phyloP scores from a whole-genome alignment of 2,113 vertebrate genomes.

The Pedetes capensis region DNA sequence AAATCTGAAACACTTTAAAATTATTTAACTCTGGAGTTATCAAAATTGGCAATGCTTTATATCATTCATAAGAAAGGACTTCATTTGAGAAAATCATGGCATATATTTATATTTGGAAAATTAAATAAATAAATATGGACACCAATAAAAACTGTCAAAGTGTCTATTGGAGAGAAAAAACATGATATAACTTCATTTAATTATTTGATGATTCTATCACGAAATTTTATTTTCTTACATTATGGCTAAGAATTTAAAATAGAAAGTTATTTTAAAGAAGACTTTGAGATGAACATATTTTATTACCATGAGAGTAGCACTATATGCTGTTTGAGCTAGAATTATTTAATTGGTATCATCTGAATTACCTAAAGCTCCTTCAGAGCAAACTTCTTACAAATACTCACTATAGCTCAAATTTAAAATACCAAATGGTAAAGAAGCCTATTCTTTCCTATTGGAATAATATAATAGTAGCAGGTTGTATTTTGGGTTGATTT shows the following conservation, averaged over 20 bases:
- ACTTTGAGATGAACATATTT: constrained; percentile 35
- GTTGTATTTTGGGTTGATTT: constrained; percentile 45
- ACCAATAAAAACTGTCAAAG: constrained; percentile 34
- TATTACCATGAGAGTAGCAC: not conserved
- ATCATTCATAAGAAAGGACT: constrained; percentile 20
- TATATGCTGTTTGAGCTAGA: constrained; percentile 14
- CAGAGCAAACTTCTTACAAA: constrained; percentile 23
- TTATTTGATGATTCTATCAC: not conserved
- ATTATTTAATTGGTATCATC: constrained; percentile 30
- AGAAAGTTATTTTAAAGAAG: constrained; percentile 38
- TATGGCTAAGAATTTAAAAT: constrained; percentile 46
- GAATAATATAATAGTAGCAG: constrained; percentile 35
- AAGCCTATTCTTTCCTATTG: constrained; percentile 29
- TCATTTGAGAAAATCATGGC: constrained; percentile 35
- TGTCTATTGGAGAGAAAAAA: constrained; percentile 19
- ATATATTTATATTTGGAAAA: constrained; percentile 21
- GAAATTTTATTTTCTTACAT: constrained; percentile 54
- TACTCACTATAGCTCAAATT: constrained; percentile 42
- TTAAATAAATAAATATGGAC: not conserved
- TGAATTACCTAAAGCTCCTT: constrained; percentile 3
- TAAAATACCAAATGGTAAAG: constrained; percentile 32
- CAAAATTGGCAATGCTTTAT: constrained; percentile 21
- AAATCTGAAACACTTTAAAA: constrained; percentile 44
- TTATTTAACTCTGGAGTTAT: constrained; percentile 18
- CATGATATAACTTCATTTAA: not conserved